These are phyloP conservation scores for Sabatieria punctata DNA, from an alignment of 2,888 invertebrate species.

Conservation along the genomic window DNA sequence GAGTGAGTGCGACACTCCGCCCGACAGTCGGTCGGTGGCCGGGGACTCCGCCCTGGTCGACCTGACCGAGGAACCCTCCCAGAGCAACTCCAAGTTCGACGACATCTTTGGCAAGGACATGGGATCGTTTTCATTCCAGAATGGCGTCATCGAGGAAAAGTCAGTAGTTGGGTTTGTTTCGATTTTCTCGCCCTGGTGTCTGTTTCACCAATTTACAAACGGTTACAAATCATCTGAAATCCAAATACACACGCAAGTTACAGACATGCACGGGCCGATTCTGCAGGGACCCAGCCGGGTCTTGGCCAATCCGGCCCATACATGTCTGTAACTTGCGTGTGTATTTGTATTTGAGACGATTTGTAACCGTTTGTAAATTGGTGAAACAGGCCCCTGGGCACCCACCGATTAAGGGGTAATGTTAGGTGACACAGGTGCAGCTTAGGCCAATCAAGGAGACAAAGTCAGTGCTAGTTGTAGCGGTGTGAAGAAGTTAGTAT, in stretches of 20 bases:
- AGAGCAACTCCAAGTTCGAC: constrained; percentile 8
- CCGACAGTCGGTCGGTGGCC: constrained; percentile 21
- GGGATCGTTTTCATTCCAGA: neutral
- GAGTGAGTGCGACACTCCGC: constrained; percentile 19
- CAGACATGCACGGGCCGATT: neutral
- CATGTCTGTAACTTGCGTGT: too few relatives aligned
- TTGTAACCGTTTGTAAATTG: too few relatives aligned
- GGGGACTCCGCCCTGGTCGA: constrained; percentile 11
- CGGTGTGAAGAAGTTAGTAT: neutral
- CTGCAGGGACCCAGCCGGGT: neutral
- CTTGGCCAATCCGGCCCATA: too few relatives aligned
- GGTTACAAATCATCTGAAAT: too few relatives aligned
- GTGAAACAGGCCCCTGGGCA: too few relatives aligned
- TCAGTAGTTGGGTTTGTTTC: neutral
- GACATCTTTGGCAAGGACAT: neutral
- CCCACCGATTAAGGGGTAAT: too few relatives aligned
- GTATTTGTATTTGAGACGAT: too few relatives aligned
- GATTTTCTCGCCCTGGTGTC: neutral
- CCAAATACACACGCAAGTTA: too few relatives aligned
- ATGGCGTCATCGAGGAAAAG: neutral
- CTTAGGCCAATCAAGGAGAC: too few relatives aligned
- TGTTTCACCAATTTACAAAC: too few relatives aligned
- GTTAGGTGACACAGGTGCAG: too few relatives aligned
- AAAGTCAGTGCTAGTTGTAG: too few relatives aligned
- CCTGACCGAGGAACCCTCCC: constrained; percentile 12